Conservation (phyloP, 2,888 invertebrate species). For the Eristalis pertinax region DNA sequence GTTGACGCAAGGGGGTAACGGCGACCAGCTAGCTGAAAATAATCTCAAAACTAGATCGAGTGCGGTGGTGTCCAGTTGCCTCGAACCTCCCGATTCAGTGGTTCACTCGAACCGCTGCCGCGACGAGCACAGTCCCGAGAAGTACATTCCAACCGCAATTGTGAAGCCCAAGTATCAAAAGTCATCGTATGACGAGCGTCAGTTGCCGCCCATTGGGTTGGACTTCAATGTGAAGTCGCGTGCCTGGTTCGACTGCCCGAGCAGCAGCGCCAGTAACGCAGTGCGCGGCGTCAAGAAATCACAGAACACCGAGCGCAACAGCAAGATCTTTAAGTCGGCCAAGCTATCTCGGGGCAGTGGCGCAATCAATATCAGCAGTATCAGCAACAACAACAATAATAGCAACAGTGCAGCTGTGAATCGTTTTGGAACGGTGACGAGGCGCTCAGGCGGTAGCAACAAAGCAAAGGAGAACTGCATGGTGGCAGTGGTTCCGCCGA, state of each 20-base stretch:
- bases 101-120: slow-evolving; percentile 26
- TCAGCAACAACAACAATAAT: slow-evolving; percentile 25
- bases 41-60: slow-evolving; percentile 32
- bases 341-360: slow-evolving; percentile 48
- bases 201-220: slow-evolving; percentile 78
- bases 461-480: slow-evolving; percentile 49
- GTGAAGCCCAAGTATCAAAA: slow-evolving; percentile 78
- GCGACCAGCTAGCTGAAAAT: slow-evolving; percentile 34
- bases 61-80: background rate
- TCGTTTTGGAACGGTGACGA: slow-evolving; percentile 46
- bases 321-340: slow-evolving; percentile 61
- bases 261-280: slow-evolving; percentile 20
- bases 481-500: slow-evolving; percentile 62
- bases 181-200: slow-evolving; percentile 79
- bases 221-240: slow-evolving; percentile 73
- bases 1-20: background rate
- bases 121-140: slow-evolving; percentile 64
- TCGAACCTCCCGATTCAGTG: slow-evolving; percentile 1
- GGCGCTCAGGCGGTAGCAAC: slow-evolving; percentile 33
- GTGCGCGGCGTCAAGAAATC: slow-evolving; percentile 50
- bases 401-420: slow-evolving; percentile 19
- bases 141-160: slow-evolving; percentile 74
- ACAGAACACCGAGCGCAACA: slow-evolving; percentile 60
- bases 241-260: slow-evolving; percentile 68
- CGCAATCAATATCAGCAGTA: background rate